phyloP scores from a whole-genome alignment of 2,113 vertebrate genomes.

The Cyanistes caeruleus region DNA sequence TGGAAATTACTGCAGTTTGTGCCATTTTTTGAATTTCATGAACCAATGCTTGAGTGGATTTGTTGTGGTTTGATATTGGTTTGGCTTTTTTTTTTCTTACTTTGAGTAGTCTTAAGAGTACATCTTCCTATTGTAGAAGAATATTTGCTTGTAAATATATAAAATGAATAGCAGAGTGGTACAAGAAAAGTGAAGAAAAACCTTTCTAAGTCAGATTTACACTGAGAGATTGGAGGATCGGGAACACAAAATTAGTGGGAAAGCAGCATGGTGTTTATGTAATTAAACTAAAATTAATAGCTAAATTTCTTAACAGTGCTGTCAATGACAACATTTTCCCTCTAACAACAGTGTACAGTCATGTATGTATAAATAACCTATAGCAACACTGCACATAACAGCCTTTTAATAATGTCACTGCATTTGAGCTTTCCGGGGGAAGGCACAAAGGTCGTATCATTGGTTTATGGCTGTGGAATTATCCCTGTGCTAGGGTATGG shows the following conservation, averaged over 20 bases:
- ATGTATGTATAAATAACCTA: not conserved
- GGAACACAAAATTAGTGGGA: not conserved
- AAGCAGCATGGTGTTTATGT: not conserved
- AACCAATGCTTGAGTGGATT: not conserved
- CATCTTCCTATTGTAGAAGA: not conserved
- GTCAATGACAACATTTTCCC: not conserved
- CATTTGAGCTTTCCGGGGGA: slow-evolving; percentile 36
- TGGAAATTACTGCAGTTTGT: not conserved
- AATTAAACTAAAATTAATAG: not conserved
- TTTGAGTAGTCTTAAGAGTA: not conserved
- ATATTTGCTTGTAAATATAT: not conserved
- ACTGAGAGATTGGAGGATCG: not conserved
- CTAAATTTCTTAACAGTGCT: not conserved
- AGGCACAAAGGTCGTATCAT: slow-evolving; percentile 74
- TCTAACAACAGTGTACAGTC: not conserved
- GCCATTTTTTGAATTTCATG: not conserved
- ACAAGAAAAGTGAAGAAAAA: not conserved
- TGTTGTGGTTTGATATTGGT: not conserved
- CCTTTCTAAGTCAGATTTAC: not conserved
- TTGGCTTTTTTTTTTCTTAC: not conserved
- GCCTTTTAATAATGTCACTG: slow-evolving; percentile 56
- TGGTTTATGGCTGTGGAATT: slow-evolving; percentile 73
- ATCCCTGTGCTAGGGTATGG: slow-evolving; percentile 60
- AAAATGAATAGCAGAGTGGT: not conserved
- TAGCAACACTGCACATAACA: not conserved